Conservation (phyloP, 2,113 vertebrate species). For the Plecotus auritus region DNA sequence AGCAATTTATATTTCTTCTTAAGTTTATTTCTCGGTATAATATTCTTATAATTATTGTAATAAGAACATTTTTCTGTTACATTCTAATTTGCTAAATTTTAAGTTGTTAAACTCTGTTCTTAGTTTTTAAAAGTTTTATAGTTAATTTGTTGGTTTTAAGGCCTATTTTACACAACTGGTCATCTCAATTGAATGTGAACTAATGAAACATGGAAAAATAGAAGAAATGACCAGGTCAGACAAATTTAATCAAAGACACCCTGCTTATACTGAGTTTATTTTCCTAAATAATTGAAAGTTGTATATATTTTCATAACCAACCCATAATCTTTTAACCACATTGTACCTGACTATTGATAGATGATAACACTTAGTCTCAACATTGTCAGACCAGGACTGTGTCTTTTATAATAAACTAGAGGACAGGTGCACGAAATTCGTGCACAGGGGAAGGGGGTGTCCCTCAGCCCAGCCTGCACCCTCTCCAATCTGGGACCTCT, state of each 20-base stretch:
- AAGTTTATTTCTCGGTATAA: not conserved
- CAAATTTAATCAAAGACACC: not conserved
- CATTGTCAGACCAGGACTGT: not conserved
- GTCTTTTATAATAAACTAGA: not conserved
- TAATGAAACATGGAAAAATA: not conserved
- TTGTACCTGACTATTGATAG: not conserved
- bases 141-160: not conserved
- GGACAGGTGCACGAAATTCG: too few relatives aligned
- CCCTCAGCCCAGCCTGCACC: too few relatives aligned
- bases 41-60: not conserved
- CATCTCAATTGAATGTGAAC: not conserved
- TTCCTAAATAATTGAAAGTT: not conserved
- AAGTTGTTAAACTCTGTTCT: not conserved
- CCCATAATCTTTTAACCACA: not conserved
- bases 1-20: not conserved
- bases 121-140: not conserved
- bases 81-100: not conserved
- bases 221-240: not conserved
- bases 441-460: too few relatives aligned
- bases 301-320: not conserved
- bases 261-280: not conserved
- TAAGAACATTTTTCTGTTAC: not conserved
- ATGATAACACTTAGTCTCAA: not conserved
- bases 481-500: too few relatives aligned
- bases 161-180: not conserved